Percentiles rank a stretch among this genome's conserved stretches.
Conservation (phyloP, 1,140 invertebrate species). For the Solenopsis fugax region DNA sequence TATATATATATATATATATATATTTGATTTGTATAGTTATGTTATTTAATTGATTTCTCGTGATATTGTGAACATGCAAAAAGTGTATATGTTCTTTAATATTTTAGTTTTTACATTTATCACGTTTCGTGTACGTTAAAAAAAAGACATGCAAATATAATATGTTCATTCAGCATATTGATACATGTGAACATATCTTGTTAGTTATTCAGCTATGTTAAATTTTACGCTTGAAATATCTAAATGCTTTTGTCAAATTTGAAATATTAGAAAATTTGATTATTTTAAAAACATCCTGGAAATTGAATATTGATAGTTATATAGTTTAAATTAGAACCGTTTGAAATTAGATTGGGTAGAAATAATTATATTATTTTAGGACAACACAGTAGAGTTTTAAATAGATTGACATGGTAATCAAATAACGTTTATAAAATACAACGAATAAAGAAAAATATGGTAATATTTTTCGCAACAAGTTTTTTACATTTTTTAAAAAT, state of each 20-base stretch:
- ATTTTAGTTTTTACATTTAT: background rate
- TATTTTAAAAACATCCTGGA: background rate
- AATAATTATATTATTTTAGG: background rate
- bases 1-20: too few relatives aligned
- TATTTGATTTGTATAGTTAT: background rate
- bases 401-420: background rate
- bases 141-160: background rate
- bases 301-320: background rate
- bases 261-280: background rate
- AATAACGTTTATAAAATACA: conserved; percentile 1
- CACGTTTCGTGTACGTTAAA: background rate
- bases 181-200: too few relatives aligned
- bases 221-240: background rate
- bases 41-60: background rate
- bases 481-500: too few relatives aligned
- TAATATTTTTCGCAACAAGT: too few relatives aligned
- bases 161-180: background rate
- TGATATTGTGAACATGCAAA: background rate
- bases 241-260: background rate
- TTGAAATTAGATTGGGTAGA: background rate
- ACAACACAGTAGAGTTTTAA: background rate
- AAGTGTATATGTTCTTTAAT: background rate
- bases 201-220: background rate
- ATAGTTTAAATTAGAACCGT: background rate
- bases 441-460: too few relatives aligned